Evolutionary conservation across 2,797 vertebrate genomes (phyloP).

Genomic region (Notolabrus celidotus): DNA sequence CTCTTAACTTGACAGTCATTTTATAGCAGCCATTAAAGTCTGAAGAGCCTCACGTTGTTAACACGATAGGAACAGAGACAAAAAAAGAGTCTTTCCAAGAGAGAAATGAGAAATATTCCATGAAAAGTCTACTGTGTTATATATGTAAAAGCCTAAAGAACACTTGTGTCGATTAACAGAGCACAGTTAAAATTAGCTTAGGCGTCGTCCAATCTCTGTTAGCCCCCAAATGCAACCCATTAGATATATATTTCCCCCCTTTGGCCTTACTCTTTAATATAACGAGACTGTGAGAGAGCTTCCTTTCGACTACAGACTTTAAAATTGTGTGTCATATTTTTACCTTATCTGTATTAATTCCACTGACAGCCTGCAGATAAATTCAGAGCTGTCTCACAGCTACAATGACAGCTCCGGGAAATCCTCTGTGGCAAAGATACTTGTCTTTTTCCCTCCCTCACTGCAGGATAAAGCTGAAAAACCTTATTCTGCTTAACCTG

Average conservation of each 20-base stretch:
- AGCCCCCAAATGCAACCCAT: constrained; percentile 73
- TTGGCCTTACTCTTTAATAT: constrained; percentile 69
- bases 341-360: constrained; percentile 85
- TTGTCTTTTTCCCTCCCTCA: not conserved
- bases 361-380: constrained; percentile 83
- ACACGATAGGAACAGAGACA: constrained; percentile 66
- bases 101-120: constrained; percentile 42
- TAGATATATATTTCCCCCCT: constrained; percentile 64
- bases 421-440: constrained; percentile 65
- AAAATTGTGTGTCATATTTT: constrained; percentile 80
- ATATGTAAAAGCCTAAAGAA: constrained; percentile 66
- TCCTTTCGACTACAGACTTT: constrained; percentile 74
- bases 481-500: constrained; percentile 42
- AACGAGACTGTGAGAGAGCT: constrained; percentile 66
- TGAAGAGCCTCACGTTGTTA: constrained; percentile 70
- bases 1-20: constrained; percentile 63
- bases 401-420: constrained; percentile 77
- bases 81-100: constrained; percentile 44
- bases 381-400: constrained; percentile 79
- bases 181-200: constrained; percentile 77
- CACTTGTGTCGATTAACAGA: constrained; percentile 72
- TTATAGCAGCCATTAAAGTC: constrained; percentile 71
- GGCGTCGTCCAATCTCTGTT: constrained; percentile 67
- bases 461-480: constrained; percentile 44
- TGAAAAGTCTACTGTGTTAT: constrained; percentile 49